Conservation (phyloP, 2,797 vertebrate species). For the Phataginus tetradactyla region DNA sequence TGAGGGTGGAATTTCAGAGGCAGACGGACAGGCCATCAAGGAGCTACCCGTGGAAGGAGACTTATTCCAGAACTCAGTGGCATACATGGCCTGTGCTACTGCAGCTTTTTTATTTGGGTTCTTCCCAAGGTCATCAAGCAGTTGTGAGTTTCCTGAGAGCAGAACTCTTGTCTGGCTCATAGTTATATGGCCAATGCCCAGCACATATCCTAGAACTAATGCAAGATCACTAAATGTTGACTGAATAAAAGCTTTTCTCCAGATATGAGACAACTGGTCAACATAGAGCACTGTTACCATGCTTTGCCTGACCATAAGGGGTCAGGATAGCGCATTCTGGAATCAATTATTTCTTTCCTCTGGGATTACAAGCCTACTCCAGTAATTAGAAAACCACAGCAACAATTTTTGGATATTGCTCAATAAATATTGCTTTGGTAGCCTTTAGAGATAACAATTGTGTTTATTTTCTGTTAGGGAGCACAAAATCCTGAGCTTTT, state of each 20-base stretch:
- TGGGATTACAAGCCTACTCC: not conserved
- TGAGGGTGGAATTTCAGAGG: not conserved
- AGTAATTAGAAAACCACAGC: not conserved
- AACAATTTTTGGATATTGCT: not conserved
- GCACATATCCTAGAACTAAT: rapidly evolving
- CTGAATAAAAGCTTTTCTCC: not conserved
- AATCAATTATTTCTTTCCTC: not conserved
- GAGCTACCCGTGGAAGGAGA: not conserved
- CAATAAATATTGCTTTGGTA: not conserved
- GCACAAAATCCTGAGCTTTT: rapidly evolving
- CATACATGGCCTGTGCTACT: rapidly evolving
- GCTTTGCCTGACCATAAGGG: not conserved
- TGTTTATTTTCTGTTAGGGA: not conserved
- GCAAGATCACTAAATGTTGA: rapidly evolving
- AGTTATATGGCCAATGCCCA: rapidly evolving
- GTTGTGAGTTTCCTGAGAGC: not conserved
- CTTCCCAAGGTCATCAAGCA: not conserved
- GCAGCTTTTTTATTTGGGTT: not conserved
- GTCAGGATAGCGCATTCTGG: not conserved
- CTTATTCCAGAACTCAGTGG: not conserved
- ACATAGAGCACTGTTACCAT: rapidly evolving
- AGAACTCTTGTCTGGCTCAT: not conserved
- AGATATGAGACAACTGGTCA: not conserved
- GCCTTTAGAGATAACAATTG: too few species aligned
- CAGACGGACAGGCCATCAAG: not conserved